Conservation (phyloP, 2,113 vertebrate genomes). For the Phylloscopus trochiloides region DNA sequence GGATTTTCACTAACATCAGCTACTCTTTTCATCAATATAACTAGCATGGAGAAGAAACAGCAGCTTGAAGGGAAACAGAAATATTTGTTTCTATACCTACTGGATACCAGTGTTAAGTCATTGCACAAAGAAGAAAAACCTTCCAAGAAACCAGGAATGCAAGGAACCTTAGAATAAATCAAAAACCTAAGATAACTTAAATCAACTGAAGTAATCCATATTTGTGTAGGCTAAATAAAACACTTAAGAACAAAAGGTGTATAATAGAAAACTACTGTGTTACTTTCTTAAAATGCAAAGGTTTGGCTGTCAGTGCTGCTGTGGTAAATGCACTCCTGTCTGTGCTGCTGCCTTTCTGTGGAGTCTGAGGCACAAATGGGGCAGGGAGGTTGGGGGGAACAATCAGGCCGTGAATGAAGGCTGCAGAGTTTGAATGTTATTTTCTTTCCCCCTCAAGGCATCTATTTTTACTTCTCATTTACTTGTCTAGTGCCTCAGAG, state of each 20-base stretch:
- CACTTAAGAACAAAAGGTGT: not conserved
- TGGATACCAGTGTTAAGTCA: not conserved
- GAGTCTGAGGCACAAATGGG: not conserved
- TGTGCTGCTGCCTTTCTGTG: not conserved
- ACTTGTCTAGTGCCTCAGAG: not conserved
- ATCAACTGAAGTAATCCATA: not conserved
- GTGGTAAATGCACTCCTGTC: not conserved
- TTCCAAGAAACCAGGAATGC: not conserved
- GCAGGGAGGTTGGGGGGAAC: not conserved
- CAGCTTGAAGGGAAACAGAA: not conserved
- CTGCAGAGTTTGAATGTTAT: not conserved
- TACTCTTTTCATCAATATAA: not conserved
- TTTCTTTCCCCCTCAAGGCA: not conserved
- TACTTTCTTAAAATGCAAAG: not conserved
- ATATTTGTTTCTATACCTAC: not conserved
- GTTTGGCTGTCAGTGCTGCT: not conserved
- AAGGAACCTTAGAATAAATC: not conserved
- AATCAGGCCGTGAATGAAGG: not conserved
- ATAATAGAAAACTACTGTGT: not conserved
- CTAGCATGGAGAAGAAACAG: not conserved
- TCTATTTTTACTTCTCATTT: conserved; percentile 41
- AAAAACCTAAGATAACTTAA: not conserved
- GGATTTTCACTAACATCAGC: not conserved
- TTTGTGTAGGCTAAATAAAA: not conserved
- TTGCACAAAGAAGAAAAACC: not conserved